Conservation (phyloP, 2,888 invertebrate genomes). For the Oeneis ivallda region DNA sequence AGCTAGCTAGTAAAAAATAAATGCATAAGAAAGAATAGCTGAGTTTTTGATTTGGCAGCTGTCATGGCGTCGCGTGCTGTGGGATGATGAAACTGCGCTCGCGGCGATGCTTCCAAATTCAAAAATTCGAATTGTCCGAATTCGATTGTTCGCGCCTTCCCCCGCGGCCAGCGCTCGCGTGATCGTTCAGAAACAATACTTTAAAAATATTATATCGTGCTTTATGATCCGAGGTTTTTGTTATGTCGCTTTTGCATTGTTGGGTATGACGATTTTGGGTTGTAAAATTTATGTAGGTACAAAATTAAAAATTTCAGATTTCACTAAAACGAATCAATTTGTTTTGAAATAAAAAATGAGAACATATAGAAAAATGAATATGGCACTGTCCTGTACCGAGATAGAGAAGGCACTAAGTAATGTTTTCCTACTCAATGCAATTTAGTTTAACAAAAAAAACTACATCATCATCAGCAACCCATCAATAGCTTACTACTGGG, state of each 20-base stretch:
- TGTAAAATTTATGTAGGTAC: background rate
- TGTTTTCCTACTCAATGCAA: too few species aligned
- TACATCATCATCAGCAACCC: too few species aligned
- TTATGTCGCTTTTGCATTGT: conserved; percentile 26
- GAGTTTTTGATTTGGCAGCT: background rate
- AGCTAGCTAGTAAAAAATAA: too few species aligned
- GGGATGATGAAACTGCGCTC: conserved; percentile 50
- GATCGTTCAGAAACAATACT: conserved; percentile 46
- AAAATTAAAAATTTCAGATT: background rate
- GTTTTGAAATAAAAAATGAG: too few species aligned
- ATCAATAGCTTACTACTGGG: too few species aligned
- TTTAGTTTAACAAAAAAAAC: too few species aligned
- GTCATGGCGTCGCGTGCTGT: conserved; percentile 63
- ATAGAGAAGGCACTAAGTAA: too few species aligned
- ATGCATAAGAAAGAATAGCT: too few species aligned
- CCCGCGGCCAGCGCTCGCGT: conserved; percentile 57
- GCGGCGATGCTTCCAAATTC: conserved; percentile 65
- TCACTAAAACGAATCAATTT: too few species aligned
- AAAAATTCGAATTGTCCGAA: conserved; percentile 46
- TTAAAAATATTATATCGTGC: conserved; percentile 33
- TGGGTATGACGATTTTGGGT: conserved; percentile 1
- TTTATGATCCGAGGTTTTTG: conserved; percentile 36
- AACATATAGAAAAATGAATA: too few species aligned
- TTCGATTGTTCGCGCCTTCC: conserved; percentile 43
- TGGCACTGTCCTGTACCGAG: too few species aligned